Evolutionary conservation across 1,140 invertebrate species (phyloP), one percentile per base, ranked within the genome.

Genomic region (Chironomus striatipennis): DNA sequence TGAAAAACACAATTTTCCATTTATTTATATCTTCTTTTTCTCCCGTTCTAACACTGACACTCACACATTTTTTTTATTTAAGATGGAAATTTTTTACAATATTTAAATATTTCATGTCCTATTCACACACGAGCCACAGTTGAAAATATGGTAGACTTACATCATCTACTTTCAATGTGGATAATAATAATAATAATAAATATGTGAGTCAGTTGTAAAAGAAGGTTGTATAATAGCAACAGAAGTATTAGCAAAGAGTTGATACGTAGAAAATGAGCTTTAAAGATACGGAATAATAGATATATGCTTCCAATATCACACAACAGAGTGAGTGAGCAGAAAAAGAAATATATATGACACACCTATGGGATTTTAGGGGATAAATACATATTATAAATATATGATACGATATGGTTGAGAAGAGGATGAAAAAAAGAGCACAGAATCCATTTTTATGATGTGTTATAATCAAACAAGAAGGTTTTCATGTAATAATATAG

Each of bases 81-180:
- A 8, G 20, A 73, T 34, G 47, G 42, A 43, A 73, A 73, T 7
- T 42, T 18, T 42, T 73, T 15, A 43, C 15, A 42, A 18, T 42
- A 43, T 73, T 73, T 73, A 73, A 73, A 73, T 73, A 72, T 72
- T 72, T 72, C 24, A 72, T 72, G 18, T 72, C 12, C 18, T 72
- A 17, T 20, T n/a, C 65, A 70, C 17, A 20, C 17, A 9, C 12
- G 34, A 73, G 15, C 42, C 21, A 34, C 21, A 15, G n/a, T 34
- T 8, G 15, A 73, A n/a, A n/a, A 18, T 18, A 67, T 18, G 6
- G 65, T 4, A 15, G 24, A 34, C 24, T 34, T 34, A 34, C 1
- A 34, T 34, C 24, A 34, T 34, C 24, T n/a, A n/a, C n/a, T n/a
- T n/a, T n/a, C n/a, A n/a, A n/a, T n/a, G n/a, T n/a, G n/a, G n/a